Conservation (phyloP, 2,797 vertebrate genomes). For the Sparidentex hasta region DNA sequence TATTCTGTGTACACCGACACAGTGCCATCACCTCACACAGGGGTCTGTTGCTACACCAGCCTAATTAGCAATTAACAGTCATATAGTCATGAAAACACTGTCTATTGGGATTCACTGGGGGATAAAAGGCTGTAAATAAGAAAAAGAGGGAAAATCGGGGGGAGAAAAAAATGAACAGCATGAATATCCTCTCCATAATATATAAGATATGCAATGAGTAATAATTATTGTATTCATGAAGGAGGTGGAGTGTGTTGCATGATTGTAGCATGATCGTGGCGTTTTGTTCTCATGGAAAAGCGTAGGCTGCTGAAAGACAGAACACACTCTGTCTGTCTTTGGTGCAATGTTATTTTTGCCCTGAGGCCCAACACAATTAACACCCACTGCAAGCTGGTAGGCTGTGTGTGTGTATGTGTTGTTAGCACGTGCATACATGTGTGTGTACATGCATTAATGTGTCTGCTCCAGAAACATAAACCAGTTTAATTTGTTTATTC, state of each 20-base stretch:
- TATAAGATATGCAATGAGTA: not conserved
- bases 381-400: slow-evolving; percentile 76
- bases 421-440: slow-evolving; percentile 13
- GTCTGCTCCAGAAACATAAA: slow-evolving; percentile 63
- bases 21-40: slow-evolving; percentile 72
- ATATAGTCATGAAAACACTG: slow-evolving; percentile 74
- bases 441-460: slow-evolving; percentile 32
- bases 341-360: slow-evolving; percentile 78
- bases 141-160: slow-evolving; percentile 25
- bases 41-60: slow-evolving; percentile 71
- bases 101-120: slow-evolving; percentile 51
- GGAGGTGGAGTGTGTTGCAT: slow-evolving; percentile 2
- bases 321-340: slow-evolving; percentile 63
- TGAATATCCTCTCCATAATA: not conserved
- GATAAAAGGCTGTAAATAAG: slow-evolving; percentile 46
- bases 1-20: slow-evolving; percentile 77
- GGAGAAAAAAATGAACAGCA: slow-evolving; percentile 11
- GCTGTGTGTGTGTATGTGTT: slow-evolving; percentile 7
- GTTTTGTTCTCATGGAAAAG: slow-evolving; percentile 47
- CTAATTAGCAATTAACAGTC: slow-evolving; percentile 83
- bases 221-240: slow-evolving; percentile 5
- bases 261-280: slow-evolving; percentile 26
- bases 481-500: slow-evolving; percentile 59
- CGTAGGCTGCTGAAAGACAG: slow-evolving; percentile 45
- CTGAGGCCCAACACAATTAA: slow-evolving; percentile 83